Evolutionary conservation across 2,797 vertebrate genomes (phyloP).

Genomic region (Nothura maculosa): DNA sequence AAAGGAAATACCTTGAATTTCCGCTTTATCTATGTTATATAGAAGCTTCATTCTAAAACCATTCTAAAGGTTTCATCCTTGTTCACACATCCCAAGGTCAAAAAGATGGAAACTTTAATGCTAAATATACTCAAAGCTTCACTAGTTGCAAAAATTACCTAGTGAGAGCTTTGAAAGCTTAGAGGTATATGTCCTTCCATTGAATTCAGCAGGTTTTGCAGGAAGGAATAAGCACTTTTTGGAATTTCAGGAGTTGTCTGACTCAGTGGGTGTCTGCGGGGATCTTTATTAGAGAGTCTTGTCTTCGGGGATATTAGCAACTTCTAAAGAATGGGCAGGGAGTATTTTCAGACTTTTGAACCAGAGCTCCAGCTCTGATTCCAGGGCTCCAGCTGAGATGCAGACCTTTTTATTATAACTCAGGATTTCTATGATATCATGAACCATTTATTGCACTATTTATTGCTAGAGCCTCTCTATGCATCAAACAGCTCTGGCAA

Average conservation of each 20-base stretch:
- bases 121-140: neutral
- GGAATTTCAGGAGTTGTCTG: neutral
- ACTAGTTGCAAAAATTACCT: neutral
- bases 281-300: neutral
- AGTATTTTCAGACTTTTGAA: constrained; percentile 6
- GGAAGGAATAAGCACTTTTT: neutral
- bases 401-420: neutral
- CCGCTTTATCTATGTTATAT: neutral
- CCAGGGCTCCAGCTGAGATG: neutral
- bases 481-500: neutral
- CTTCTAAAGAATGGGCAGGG: neutral
- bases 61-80: neutral
- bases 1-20: neutral
- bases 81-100: neutral
- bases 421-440: neutral
- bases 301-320: neutral
- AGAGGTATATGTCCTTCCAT: neutral
- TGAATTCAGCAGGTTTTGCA: neutral
- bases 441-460: neutral
- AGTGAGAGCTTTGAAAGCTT: constrained; percentile 34
- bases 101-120: neutral
- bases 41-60: neutral
- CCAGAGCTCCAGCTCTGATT: neutral
- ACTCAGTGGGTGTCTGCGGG: neutral
- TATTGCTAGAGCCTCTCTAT: neutral